phyloP scores from a whole-genome alignment of 2,113 vertebrate genomes.

The Sinocyclocheilus grahami region DNA sequence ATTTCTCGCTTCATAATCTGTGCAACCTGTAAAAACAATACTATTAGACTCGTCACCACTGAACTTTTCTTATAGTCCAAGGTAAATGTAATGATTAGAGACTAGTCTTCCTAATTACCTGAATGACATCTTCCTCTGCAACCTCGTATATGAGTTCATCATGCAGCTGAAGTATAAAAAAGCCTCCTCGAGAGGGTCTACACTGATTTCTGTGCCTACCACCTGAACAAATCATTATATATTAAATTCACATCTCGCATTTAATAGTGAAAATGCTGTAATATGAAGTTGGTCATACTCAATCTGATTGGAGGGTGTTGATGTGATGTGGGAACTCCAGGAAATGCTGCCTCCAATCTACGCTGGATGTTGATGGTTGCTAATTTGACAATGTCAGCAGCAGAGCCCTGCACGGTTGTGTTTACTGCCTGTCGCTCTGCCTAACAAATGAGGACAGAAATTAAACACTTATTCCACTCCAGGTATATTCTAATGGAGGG shows the following conservation, averaged over 20 bases:
- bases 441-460: slow-evolving; percentile 66
- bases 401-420: slow-evolving; percentile 94
- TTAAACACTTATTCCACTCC: neutral
- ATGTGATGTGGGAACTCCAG: slow-evolving; percentile 77
- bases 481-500: neutral
- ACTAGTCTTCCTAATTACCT: slow-evolving; percentile 75
- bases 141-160: slow-evolving; percentile 97
- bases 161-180: slow-evolving; percentile 93
- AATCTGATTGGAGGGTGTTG: slow-evolving; percentile 74
- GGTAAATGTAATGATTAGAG: neutral
- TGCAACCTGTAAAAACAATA: slow-evolving; percentile 80
- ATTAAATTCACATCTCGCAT: neutral
- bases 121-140: slow-evolving; percentile 85
- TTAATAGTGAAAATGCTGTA: neutral
- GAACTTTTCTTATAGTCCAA: neutral
- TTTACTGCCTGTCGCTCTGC: slow-evolving; percentile 97
- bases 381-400: slow-evolving; percentile 93
- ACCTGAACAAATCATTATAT: neutral
- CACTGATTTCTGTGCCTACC: slow-evolving; percentile 46
- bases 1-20: slow-evolving; percentile 92
- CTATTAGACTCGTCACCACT: neutral
- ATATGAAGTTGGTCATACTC: slow-evolving; percentile 56
- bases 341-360: slow-evolving; percentile 76
- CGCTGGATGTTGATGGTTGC: slow-evolving; percentile 94
- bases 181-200: slow-evolving; percentile 77